Conservation (phyloP, 2,888 invertebrate genomes). For the Polylopha cassiicola region DNA sequence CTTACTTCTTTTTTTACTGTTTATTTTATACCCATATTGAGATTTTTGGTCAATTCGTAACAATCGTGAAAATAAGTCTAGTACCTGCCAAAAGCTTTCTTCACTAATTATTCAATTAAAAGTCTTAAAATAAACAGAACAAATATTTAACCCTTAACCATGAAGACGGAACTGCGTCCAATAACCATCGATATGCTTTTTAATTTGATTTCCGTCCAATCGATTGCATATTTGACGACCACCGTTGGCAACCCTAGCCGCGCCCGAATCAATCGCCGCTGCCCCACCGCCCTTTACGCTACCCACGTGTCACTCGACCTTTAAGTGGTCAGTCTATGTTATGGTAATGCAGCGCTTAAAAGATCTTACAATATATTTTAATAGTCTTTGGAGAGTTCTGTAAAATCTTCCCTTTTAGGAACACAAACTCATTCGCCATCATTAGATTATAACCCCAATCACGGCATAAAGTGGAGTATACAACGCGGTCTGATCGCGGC, state of each 20-base stretch:
- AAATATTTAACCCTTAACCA: too few species aligned
- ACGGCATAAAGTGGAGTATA: constrained; percentile 24
- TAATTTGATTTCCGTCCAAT: constrained; percentile 36
- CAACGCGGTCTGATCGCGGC: constrained; percentile 53
- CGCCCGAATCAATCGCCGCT: constrained; percentile 21
- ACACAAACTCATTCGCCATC: too few species aligned
- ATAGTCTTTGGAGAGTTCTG: too few species aligned
- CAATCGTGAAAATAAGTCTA: background rate
- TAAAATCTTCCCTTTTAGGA: too few species aligned
- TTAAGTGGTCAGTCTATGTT: constrained; percentile 30
- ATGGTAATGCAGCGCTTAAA: too few species aligned
- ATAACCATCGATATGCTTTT: too few species aligned
- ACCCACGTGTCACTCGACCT: constrained; percentile 53
- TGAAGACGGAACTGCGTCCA: too few species aligned
- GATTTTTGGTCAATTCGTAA: background rate
- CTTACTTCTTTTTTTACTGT: background rate
- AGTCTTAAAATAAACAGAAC: too few species aligned
- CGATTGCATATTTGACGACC: constrained; percentile 35
- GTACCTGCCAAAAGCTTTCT: too few species aligned
- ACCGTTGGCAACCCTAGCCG: constrained; percentile 34
- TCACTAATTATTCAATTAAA: too few species aligned
- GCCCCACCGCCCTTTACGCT: constrained; percentile 41
- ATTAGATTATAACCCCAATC: constrained; percentile 1
- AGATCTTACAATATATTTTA: too few species aligned
- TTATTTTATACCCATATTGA: background rate